Evolutionary conservation across 2,888 invertebrate genomes (phyloP), one percentile per base, ranked within the genome.

Genomic region (Pseudococcus longispinus): DNA sequence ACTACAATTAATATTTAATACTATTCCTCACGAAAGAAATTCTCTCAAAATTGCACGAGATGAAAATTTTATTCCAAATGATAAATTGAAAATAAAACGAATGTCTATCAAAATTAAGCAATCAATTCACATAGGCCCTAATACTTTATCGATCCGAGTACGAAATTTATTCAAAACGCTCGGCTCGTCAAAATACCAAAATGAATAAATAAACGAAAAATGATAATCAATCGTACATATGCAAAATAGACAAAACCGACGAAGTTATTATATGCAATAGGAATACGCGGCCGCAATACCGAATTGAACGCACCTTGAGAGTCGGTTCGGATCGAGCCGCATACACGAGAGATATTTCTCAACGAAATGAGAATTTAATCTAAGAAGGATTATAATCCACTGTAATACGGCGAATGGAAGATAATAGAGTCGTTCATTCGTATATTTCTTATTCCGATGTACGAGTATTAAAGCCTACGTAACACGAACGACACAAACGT

Each of bases 311-410:
- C 29, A 70, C 29, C 18, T 29, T 32, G 8, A 29, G 70, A 29
- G 5, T 29, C 23, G 23, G n/a, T 8, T 5, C 29, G 26, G 18
- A 8, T 70, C 23, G 23, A 55, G 23, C 15, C 29, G 26, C 29
- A 8, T 70, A 70, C 51, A 60, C n/a, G 29, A 51, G 37, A 23
- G 20, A 26, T 44, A 84, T 60, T 84, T 84, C 60, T 84, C 84
- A 37, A 46, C 85, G 44, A 44, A 85, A 85, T 85, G 85, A 85
- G 74, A 85, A 85, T 85, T 85, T 85, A 85, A 85, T 85, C 85
- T 85, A 74, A 70, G 70, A 74, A 70, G 85, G 85, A 85, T 85
- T 85, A 85, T 32, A 85, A 74, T 85, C 74, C 65, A 44, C 46
- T 85, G 85, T 44, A 74, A 85, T 74, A 85, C 85, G 46, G 85